These are phyloP conservation scores for Mesocricetus auratus DNA, from an alignment of 2,113 vertebrate species.

Conservation along the genomic window DNA sequence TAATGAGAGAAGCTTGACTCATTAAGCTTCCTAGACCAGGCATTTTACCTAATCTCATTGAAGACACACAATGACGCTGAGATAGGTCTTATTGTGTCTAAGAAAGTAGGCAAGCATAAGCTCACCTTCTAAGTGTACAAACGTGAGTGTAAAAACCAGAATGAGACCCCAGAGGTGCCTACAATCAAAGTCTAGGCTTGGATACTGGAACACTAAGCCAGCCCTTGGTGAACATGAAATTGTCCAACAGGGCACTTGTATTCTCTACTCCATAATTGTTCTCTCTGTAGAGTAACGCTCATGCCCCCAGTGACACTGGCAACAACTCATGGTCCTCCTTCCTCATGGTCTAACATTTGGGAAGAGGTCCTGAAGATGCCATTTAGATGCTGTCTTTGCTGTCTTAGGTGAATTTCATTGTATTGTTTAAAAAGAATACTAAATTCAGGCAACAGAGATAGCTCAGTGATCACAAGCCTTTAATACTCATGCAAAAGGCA, in stretches of 20 bases:
- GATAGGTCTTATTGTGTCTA: not conserved
- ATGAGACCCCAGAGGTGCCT: not conserved
- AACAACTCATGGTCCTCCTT: not conserved
- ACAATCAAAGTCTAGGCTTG: not conserved
- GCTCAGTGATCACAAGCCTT: not conserved
- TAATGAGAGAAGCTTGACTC: not conserved
- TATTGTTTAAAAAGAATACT: not conserved
- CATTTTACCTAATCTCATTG: not conserved
- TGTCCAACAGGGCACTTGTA: not conserved
- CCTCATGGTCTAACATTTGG: accelerated
- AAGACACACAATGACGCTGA: not conserved
- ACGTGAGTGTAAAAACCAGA: not conserved
- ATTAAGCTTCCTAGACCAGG: accelerated
- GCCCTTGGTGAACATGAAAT: accelerated
- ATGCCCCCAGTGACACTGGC: not conserved
- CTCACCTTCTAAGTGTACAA: not conserved
- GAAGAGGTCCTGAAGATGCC: not conserved
- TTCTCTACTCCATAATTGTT: not conserved
- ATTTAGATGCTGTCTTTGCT: not conserved
- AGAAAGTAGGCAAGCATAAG: not conserved
- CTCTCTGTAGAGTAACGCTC: not conserved
- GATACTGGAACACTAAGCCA: not conserved
- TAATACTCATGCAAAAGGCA: not conserved
- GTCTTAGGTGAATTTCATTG: not conserved
- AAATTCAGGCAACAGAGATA: not conserved